phyloP scores from a whole-genome alignment of 2,797 vertebrate genomes.

The Lateolabrax maculatus region DNA sequence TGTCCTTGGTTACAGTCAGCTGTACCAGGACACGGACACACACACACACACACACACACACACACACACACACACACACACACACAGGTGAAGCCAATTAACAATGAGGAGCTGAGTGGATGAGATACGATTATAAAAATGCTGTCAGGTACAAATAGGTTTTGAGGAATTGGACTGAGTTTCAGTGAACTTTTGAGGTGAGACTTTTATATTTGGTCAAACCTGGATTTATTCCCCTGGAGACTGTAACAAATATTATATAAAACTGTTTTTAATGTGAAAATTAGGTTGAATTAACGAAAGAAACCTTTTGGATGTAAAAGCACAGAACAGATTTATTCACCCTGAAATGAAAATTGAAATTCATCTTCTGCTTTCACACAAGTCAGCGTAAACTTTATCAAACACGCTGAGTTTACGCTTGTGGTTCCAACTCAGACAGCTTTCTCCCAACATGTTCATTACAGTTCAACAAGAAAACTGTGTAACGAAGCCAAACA shows the following conservation, averaged over 20 bases:
- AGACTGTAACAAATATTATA: neutral
- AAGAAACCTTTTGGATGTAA: too few relatives aligned
- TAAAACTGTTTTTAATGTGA: neutral
- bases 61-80: too few relatives aligned
- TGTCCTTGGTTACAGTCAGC: slow-evolving; percentile 41
- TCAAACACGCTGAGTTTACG: neutral
- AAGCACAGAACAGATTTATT: neutral
- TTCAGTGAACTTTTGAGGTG: too few relatives aligned
- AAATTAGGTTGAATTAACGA: too few relatives aligned
- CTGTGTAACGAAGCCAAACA: neutral
- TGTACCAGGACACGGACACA: slow-evolving; percentile 28
- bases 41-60: neutral
- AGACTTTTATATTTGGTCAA: neutral
- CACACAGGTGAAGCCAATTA: neutral
- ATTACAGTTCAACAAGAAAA: neutral
- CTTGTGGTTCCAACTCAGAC: too few relatives aligned
- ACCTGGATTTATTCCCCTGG: neutral
- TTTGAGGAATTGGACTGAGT: neutral
- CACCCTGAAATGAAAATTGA: neutral
- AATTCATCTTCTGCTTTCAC: neutral
- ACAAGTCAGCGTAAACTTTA: neutral
- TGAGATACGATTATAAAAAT: neutral
- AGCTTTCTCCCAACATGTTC: too few relatives aligned
- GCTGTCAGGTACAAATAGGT: too few relatives aligned
- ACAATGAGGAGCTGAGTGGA: neutral